A percentile compares a stretch with the other conserved stretches of the same genome.
phyloP scores from a whole-genome alignment of 2,113 vertebrate species.

The Struthio camelus region DNA sequence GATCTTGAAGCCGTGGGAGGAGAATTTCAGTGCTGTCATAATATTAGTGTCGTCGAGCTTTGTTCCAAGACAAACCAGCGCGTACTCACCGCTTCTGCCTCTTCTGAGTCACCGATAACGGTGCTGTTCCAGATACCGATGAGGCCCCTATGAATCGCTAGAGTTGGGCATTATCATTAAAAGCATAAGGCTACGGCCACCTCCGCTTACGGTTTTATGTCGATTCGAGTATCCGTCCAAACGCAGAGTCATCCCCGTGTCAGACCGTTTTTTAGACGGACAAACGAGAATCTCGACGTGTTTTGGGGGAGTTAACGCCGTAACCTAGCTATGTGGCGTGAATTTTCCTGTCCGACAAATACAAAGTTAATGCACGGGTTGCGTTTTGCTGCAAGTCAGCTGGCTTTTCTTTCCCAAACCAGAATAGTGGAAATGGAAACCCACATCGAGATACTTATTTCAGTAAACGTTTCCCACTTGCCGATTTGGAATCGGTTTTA shows the following conservation, averaged over 20 bases:
- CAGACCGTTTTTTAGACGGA: not conserved
- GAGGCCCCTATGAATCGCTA: not conserved
- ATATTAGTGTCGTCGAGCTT: not conserved
- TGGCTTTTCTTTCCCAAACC: too few relatives aligned
- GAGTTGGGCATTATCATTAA: not conserved
- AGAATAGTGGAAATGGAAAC: too few relatives aligned
- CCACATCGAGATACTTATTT: too few relatives aligned
- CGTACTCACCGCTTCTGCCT: not conserved
- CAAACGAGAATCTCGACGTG: too few relatives aligned
- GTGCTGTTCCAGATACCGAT: not conserved
- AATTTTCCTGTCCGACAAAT: too few relatives aligned
- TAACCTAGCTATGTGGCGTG: too few relatives aligned
- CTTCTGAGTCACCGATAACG: not conserved
- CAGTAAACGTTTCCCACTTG: not conserved
- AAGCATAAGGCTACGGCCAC: not conserved
- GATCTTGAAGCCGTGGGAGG: rapidly evolving
- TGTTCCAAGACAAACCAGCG: not conserved
- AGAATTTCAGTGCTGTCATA: not conserved
- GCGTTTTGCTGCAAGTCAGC: too few relatives aligned
- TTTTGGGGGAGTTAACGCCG: too few relatives aligned
- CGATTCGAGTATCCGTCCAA: rapidly evolving
- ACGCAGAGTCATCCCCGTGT: rapidly evolving
- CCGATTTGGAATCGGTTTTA: not conserved
- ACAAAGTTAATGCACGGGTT: too few relatives aligned
- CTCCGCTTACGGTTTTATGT: not conserved